Evolutionary conservation across 92 coral and sea anemone genomes (phyloP).

Genomic region (Siderastrea radians): DNA sequence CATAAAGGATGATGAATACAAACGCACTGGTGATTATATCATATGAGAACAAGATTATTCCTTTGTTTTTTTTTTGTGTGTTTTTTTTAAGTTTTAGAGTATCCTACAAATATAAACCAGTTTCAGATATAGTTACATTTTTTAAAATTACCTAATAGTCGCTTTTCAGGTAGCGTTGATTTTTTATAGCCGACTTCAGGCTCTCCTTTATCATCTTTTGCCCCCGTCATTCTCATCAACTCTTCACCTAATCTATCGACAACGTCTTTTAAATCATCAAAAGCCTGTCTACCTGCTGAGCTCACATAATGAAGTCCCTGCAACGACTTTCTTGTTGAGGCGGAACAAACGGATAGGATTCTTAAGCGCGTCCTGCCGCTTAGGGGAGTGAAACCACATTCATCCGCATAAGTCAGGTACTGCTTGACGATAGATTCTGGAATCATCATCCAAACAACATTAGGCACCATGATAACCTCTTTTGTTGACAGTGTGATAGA

Average conservation of each 20-base stretch:
- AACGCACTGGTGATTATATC: too few relatives aligned
- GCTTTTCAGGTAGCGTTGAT: conserved; percentile 49
- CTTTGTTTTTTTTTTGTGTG: too few relatives aligned
- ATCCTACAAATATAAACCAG: too few relatives aligned
- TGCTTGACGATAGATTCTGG: conserved; percentile 67
- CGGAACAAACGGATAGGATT: conserved; percentile 48
- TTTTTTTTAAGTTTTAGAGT: too few relatives aligned
- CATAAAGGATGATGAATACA: too few relatives aligned
- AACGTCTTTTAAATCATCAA: conserved; percentile 58
- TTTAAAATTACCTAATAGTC: too few relatives aligned
- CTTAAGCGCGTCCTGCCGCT: conserved; percentile 53
- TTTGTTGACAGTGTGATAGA: conserved; percentile 59
- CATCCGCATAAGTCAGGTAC: conserved; percentile 54
- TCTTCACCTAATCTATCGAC: conserved; percentile 64
- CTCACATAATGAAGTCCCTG: conserved; percentile 68
- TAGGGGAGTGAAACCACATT: conserved; percentile 54
- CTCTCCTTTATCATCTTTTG: conserved; percentile 57
- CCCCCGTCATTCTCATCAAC: conserved; percentile 73
- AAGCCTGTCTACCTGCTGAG: conserved; percentile 63
- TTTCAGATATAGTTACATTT: too few relatives aligned
- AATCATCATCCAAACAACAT: conserved; percentile 58
- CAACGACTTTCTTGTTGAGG: conserved; percentile 63
- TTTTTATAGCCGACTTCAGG: conserved; percentile 43
- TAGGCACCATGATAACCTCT: conserved; percentile 64
- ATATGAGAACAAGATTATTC: too few relatives aligned